Percentiles rank a stretch among this genome's conserved stretches.
Conservation (phyloP, 1,140 invertebrate genomes). For the Scaptomyza hsui region DNA sequence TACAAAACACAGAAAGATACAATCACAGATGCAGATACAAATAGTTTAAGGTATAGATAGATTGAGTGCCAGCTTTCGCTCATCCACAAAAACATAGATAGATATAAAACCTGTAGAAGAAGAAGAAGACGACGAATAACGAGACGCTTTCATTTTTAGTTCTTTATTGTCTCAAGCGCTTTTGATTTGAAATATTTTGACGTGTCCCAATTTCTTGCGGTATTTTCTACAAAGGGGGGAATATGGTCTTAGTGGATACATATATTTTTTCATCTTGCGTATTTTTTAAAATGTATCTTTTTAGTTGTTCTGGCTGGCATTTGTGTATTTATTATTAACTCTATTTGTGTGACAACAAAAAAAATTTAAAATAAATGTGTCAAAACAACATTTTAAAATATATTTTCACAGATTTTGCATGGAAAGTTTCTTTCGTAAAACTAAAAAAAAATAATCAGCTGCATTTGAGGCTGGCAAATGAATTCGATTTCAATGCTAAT, state of each 20-base stretch:
- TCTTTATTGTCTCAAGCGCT: conserved; percentile 74
- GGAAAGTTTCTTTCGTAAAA: conserved; percentile 9
- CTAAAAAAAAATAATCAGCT: conserved; percentile 14
- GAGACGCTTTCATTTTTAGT: conserved; percentile 71
- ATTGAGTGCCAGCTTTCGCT: conserved; percentile 5
- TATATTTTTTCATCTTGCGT: conserved; percentile 32
- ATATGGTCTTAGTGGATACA: conserved; percentile 10
- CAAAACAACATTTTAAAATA: conserved; percentile 52
- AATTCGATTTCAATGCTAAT: conserved; percentile 74
- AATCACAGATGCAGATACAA: conserved; percentile 8
- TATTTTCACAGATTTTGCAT: conserved; percentile 22
- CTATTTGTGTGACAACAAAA: conserved; percentile 57
- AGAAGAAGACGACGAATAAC: conserved; percentile 2
- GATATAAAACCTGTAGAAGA: conserved; percentile 26
- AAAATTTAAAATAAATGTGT: conserved; percentile 70
- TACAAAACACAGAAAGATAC: conserved; percentile 9
- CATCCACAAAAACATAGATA: no score
- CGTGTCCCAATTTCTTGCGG: conserved; percentile 72
- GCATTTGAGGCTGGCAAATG: conserved; percentile 34
- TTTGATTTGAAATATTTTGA: conserved; percentile 80
- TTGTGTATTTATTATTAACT: conserved; percentile 71
- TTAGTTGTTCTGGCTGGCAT: conserved; percentile 14
- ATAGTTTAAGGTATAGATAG: conserved; percentile 10
- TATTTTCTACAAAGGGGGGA: conserved; percentile 18
- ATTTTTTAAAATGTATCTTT: conserved; percentile 2